phyloP scores from a whole-genome alignment of 2,797 vertebrate species.

The Sylvilagus floridanus region DNA sequence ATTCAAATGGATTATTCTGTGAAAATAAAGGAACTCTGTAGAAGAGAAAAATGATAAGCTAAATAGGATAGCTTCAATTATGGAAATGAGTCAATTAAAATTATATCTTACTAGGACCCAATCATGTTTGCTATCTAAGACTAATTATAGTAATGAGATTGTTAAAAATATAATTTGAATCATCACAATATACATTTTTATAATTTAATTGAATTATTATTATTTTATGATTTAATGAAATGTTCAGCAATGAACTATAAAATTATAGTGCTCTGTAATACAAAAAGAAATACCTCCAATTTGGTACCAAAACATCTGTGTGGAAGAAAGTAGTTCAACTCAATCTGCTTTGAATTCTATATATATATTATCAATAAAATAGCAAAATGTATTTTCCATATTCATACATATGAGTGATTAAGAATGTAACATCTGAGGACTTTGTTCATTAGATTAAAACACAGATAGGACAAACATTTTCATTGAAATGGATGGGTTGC shows the following conservation, averaged over 20 bases:
- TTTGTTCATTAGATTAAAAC: slow-evolving; percentile 36
- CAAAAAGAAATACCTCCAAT: slow-evolving; percentile 59
- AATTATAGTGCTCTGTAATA: slow-evolving; percentile 53
- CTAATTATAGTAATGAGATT: slow-evolving; percentile 73
- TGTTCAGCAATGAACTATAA: slow-evolving; percentile 58
- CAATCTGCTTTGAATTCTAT: slow-evolving; percentile 32
- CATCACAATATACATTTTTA: slow-evolving; percentile 70
- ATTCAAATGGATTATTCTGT: slow-evolving; percentile 40
- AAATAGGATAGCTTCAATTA: slow-evolving; percentile 31
- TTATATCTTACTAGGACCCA: slow-evolving; percentile 57
- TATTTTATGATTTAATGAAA: slow-evolving; percentile 78
- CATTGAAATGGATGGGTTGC: not conserved
- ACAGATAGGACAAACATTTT: not conserved
- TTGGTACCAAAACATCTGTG: slow-evolving; percentile 36
- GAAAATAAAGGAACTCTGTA: slow-evolving; percentile 57
- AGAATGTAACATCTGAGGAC: not conserved
- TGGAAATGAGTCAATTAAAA: slow-evolving; percentile 66
- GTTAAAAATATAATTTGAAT: slow-evolving; percentile 72
- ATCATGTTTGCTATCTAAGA: slow-evolving; percentile 67
- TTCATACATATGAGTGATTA: slow-evolving; percentile 35
- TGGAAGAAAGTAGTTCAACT: slow-evolving; percentile 49
- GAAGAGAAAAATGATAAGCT: slow-evolving; percentile 71
- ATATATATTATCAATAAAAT: slow-evolving; percentile 20
- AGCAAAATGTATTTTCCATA: not conserved
- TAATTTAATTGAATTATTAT: slow-evolving; percentile 70